phyloP scores from a whole-genome alignment of 2,888 invertebrate species.

The Euplexia lucipara region DNA sequence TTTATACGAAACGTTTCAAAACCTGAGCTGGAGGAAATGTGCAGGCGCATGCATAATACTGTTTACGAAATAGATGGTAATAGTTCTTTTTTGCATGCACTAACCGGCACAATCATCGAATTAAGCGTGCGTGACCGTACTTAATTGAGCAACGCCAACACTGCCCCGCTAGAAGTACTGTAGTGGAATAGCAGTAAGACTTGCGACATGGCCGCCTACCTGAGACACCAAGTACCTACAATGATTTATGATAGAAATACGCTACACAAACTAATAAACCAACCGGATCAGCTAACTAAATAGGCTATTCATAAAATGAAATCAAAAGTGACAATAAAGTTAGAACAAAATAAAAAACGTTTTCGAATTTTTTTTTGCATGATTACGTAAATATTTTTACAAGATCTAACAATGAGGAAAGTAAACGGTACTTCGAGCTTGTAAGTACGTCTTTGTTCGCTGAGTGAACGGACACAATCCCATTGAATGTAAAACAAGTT shows the following conservation, averaged over 20 bases:
- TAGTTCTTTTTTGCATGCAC: constrained; percentile 54
- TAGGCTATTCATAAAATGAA: constrained; percentile 40
- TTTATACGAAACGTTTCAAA: constrained; percentile 49
- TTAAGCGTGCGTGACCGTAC: constrained; percentile 63
- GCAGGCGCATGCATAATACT: constrained; percentile 49
- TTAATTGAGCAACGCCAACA: constrained; percentile 56
- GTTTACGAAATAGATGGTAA: constrained; percentile 60
- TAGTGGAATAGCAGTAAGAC: constrained; percentile 41
- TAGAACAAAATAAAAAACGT: constrained; percentile 49
- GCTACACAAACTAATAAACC: constrained; percentile 27
- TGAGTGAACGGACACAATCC: constrained; percentile 59
- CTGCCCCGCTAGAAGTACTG: constrained; percentile 19
- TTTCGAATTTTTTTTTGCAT: constrained; percentile 31
- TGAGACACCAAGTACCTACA: constrained; percentile 38
- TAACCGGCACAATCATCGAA: constrained; percentile 54
- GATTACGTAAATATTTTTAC: constrained; percentile 60
- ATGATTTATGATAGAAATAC: constrained; percentile 33
- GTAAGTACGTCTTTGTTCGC: constrained; percentile 48
- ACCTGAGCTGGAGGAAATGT: constrained; percentile 43
- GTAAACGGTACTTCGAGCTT: constrained; percentile 41
- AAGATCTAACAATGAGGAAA: constrained; percentile 67
- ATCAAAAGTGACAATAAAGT: constrained; percentile 58
- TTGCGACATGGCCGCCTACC: constrained; percentile 52
- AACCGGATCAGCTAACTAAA: constrained; percentile 27
- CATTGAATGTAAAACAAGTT: constrained; percentile 78